Base-by-base conservation (phyloP, 2,797 vertebrate species). In the Thunnus albacares region DNA sequence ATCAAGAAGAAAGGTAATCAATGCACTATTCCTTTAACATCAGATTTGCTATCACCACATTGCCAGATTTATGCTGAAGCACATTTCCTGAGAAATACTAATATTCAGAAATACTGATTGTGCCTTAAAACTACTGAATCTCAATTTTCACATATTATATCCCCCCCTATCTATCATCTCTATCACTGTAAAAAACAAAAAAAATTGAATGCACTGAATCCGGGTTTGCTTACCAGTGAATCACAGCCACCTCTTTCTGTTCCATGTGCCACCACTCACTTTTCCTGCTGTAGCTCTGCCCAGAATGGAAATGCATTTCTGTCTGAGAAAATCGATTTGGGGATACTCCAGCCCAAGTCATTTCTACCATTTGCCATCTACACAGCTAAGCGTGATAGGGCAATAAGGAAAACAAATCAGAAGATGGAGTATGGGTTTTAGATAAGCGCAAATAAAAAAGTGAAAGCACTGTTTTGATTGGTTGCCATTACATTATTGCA, bases 291-390 rank as follows among this genome's bases (percentile, higher is more conserved):
- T 43, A 33, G 35, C 56, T 60, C 47, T 67, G 18, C 47, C 26
- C 57, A 13, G 35, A 22, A 76, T 69, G 49, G 38, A 63, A 70
- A 70, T 63, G 38, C 41, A 77, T 62, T 77, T 55, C 35, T 61
- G 35, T 57, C 47, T 51, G 13, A 59, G 53, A 20, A 64, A 78
- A 64, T 71, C 3, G 3, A 78, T 63, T 71, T 71, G 30, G 43
- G 67, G 22, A 64, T 58, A 38, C 22, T 64, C 30, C 52, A 63
- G 18, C 43, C 67, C 43, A 41, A 71, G 60, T 65, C 20, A 52
- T 51, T 43, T 43, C 45, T 24, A 43, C 60, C 67, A 57, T 77
- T 61, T 56, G 35, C 68, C 75, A 63, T 57, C 13, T 4, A 49
- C 22, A 0, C 28, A 57, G 51, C 53, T 28, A 8, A 62, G 55